Evolutionary conservation across 2,797 vertebrate genomes (phyloP), one percentile per base, ranked within the genome.

Genomic region (Menidia menidia): DNA sequence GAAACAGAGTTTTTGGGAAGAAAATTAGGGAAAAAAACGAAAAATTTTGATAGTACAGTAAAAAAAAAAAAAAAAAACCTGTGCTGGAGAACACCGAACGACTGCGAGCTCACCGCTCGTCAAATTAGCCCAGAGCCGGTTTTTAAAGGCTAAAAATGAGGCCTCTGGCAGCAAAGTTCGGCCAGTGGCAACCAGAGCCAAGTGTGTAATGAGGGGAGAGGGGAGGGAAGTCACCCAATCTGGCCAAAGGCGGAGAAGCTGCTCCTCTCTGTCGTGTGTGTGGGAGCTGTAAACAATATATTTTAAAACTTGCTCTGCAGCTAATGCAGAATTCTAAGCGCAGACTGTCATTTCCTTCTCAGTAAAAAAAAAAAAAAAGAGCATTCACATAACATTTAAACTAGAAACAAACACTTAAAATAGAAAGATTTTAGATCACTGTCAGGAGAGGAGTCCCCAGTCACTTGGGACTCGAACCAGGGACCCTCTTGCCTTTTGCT

Each of bases 181-280:
- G 81, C 79, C 76, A 72, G 77, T 57, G 61, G 81, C 75, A 50
- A 54, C 75, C 71, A 57, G 68, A 86, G 91, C 92, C 92, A 93
- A 92, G 81, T 83, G 84, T 82, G 87, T 93, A 92, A 93, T 92
- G 92, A 93, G 90, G 90, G 92, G 93, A 78, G 80, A 91, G 89
- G 73, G 74, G 65, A 51, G 67, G 63, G 64, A 44, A 60, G 52
- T 68, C 68, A 66, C 72, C 55, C 47, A 51, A 50, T 35, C 78
- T 56, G 45, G 59, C 72, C 73, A 50, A 25, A 71, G 45, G 50
- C 59, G 51, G 52, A 78, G 64, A 68, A 69, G 61, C 61, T 68
- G 55, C 52, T 68, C 71, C 62, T 72, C 25, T 25, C 25, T 25
- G 25, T 25, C 25, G 25, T 25, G 44, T 69, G 74, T 74, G 74